These are phyloP conservation scores for Archilochus colubris DNA, from an alignment of 2,113 vertebrate species.

Conservation along the genomic window DNA sequence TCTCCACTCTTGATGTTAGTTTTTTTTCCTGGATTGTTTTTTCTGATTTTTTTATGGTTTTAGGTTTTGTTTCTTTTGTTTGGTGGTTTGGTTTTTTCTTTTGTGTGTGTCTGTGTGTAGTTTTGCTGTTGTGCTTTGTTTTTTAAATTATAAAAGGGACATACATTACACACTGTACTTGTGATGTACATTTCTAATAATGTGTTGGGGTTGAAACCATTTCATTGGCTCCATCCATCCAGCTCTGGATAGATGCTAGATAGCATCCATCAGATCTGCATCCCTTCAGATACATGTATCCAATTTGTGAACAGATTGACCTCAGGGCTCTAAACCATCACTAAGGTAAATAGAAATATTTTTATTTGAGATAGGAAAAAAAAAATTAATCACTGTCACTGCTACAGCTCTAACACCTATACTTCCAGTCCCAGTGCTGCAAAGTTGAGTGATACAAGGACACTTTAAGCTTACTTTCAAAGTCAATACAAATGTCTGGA, in stretches of 20 bases:
- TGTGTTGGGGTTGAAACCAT: not conserved
- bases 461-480: not conserved
- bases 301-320: accelerated
- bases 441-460: not conserved
- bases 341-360: not conserved
- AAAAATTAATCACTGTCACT: not conserved
- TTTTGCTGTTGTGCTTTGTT: not conserved
- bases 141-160: not conserved
- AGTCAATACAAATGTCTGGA: not conserved
- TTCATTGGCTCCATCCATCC: not conserved
- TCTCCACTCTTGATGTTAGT: not conserved
- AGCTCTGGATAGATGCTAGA: not conserved
- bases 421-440: not conserved
- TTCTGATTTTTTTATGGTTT: not conserved
- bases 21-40: not conserved
- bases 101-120: not conserved
- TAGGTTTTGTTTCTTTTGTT: not conserved
- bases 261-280: not conserved
- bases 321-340: not conserved
- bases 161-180: not conserved
- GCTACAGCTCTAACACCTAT: not conserved
- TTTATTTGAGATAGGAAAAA: not conserved
- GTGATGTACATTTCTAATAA: not conserved
- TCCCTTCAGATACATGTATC: not conserved
- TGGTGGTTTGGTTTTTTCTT: not conserved